These are phyloP conservation scores for Oceanodroma leucorhoa DNA, from an alignment of 2,797 vertebrate genomes.

Conservation along the genomic window DNA sequence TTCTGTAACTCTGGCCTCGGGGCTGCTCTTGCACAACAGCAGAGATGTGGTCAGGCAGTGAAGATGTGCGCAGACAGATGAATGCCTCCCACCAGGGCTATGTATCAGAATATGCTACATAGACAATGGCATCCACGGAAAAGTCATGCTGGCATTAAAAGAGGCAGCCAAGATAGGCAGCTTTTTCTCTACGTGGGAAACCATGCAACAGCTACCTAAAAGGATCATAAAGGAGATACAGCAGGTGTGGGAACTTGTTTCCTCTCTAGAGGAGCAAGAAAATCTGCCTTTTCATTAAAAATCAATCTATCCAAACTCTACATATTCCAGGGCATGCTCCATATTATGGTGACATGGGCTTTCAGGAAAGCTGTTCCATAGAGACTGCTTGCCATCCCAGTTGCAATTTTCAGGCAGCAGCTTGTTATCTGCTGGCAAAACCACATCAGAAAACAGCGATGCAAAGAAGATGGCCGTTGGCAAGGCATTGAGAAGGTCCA, in stretches of 20 bases:
- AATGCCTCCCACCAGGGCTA: background rate
- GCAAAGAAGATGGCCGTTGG: background rate
- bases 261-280: background rate
- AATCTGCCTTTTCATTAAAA: background rate
- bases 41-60: background rate
- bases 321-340: background rate
- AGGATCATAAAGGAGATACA: background rate
- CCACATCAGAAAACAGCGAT: fast-evolving
- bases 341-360: fast-evolving
- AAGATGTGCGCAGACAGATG: background rate
- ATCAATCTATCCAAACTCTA: background rate
- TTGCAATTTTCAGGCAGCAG: background rate
- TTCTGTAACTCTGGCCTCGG: background rate
- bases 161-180: background rate
- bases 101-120: fast-evolving
- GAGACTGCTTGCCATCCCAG: background rate
- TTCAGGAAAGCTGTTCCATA: background rate
- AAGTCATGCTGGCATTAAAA: background rate
- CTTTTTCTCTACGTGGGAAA: background rate
- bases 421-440: background rate
- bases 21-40: background rate
- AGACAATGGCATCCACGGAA: background rate
- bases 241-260: background rate
- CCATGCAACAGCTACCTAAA: background rate
- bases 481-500: background rate